A percentile compares a stretch with the other conserved stretches of the same genome.
These are phyloP conservation scores for Lanistes nyassanus DNA, from an alignment of 1,140 invertebrate species.

Conservation along the genomic window DNA sequence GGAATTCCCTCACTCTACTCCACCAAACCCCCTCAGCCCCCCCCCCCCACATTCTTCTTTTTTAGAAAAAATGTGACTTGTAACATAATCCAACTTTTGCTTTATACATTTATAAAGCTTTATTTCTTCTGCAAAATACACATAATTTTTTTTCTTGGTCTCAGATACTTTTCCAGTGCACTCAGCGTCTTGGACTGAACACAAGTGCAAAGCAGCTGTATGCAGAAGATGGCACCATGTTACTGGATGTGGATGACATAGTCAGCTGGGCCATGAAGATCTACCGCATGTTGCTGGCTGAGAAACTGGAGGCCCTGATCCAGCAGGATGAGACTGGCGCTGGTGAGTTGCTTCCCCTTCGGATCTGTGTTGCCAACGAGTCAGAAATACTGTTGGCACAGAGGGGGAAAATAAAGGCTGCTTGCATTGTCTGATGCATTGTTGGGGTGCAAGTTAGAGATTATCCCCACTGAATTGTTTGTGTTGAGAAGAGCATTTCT, in stretches of 20 bases:
- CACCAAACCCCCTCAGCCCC: too few species aligned
- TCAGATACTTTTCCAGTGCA: slow-evolving; percentile 64
- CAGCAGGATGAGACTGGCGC: not conserved
- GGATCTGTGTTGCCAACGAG: too few species aligned
- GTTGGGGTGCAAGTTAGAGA: too few species aligned
- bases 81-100: too few species aligned
- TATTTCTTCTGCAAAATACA: not conserved
- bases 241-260: slow-evolving; percentile 63
- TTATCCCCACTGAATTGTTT: too few species aligned
- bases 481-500: too few species aligned
- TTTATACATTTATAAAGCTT: not conserved
- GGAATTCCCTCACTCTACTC: too few species aligned
- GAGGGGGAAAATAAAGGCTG: too few species aligned
- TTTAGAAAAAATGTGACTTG: not conserved
- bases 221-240: slow-evolving; percentile 58
- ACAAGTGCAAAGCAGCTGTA: slow-evolving; percentile 61
- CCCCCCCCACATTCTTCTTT: not conserved
- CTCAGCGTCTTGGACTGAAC: slow-evolving; percentile 52
- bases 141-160: slow-evolving; percentile 6
- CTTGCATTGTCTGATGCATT: too few species aligned
- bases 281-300: slow-evolving; percentile 51
- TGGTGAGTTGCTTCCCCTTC: not conserved
- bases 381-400: too few species aligned
- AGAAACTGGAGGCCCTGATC: slow-evolving; percentile 45
- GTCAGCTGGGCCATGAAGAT: slow-evolving; percentile 58